Conservation (phyloP, 2,888 invertebrate genomes). For the Micropterix aruncella region DNA sequence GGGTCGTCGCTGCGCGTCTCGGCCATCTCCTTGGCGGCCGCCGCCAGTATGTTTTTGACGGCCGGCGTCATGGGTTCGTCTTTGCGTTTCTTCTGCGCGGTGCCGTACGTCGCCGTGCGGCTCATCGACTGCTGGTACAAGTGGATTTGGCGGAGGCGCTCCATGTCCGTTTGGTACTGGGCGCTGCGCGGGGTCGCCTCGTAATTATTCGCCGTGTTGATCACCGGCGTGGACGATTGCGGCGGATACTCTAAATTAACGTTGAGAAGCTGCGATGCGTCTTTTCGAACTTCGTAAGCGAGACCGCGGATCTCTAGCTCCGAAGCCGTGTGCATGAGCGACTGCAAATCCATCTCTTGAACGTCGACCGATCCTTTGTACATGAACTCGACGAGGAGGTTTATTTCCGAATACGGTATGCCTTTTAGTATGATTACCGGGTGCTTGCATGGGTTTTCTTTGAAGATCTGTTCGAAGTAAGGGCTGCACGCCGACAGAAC, state of each 20-base stretch:
- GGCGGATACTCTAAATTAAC: conserved; percentile 37
- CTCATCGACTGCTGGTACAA: conserved; percentile 40
- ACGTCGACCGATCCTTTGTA: conserved; percentile 58
- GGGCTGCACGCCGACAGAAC: conserved; percentile 64
- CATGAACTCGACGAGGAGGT: conserved; percentile 53
- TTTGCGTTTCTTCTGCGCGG: conserved; percentile 22
- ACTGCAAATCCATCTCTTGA: conserved; percentile 45
- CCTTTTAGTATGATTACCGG: conserved; percentile 58
- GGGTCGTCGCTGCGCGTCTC: conserved; percentile 14
- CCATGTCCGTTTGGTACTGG: conserved; percentile 30
- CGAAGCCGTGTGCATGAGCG: conserved; percentile 50
- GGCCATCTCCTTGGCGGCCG: conserved; percentile 30
- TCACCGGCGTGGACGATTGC: conserved; percentile 22
- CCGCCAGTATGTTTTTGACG: conserved; percentile 35
- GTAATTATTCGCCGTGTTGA: background rate
- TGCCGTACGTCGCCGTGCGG: conserved; percentile 29
- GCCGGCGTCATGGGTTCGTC: conserved; percentile 24
- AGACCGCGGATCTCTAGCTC: conserved; percentile 53
- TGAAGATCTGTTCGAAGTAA: conserved; percentile 62
- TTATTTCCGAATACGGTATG: conserved; percentile 49
- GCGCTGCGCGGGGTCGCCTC: conserved; percentile 18
- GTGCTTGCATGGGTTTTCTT: conserved; percentile 60
- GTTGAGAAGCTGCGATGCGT: conserved; percentile 38
- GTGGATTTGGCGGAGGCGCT: conserved; percentile 30
- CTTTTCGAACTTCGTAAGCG: conserved; percentile 42